A percentile compares a stretch with the other conserved stretches of the same genome.
These are phyloP conservation scores for Drosophila sucinea DNA, from an alignment of 1,140 invertebrate species.

Conservation along the genomic window DNA sequence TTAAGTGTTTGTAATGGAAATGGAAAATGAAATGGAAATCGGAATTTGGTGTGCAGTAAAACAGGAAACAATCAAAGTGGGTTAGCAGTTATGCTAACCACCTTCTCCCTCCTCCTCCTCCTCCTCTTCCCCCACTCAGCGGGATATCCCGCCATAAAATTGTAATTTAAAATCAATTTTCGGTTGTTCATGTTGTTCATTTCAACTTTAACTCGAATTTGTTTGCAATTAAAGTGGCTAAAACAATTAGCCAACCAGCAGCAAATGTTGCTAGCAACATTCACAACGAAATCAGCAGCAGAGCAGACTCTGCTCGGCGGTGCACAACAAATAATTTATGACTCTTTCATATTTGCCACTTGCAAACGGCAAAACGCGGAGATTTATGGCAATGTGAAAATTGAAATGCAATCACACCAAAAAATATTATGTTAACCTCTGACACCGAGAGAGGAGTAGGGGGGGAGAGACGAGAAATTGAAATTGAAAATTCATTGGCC, in stretches of 20 bases:
- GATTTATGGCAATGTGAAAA: conserved; percentile 71
- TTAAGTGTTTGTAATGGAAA: not conserved
- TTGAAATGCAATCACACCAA: conserved; percentile 72
- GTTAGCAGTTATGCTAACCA: not conserved
- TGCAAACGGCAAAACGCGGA: conserved; percentile 35
- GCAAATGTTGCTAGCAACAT: conserved; percentile 6
- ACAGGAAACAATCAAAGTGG: not conserved
- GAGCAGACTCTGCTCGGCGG: not conserved
- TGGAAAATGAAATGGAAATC: not conserved
- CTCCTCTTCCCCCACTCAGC: too few species aligned
- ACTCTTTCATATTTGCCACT: conserved; percentile 72
- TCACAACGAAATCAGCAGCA: not conserved
- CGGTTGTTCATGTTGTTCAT: not conserved
- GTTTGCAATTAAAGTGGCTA: conserved; percentile 7
- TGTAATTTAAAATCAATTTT: conserved; percentile 1
- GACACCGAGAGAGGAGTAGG: conserved; percentile 31
- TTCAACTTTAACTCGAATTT: conserved; percentile 8
- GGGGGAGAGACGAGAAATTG: not conserved
- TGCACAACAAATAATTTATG: conserved; percentile 61
- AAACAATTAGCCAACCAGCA: not conserved
- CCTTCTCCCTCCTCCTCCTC: too few species aligned
- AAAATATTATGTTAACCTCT: conserved; percentile 79
- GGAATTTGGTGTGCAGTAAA: not conserved
- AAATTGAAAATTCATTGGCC: conserved; percentile 8
- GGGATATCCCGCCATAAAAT: not conserved